Conservation (phyloP, 2,113 vertebrate species). For the Elephas maximus region DNA sequence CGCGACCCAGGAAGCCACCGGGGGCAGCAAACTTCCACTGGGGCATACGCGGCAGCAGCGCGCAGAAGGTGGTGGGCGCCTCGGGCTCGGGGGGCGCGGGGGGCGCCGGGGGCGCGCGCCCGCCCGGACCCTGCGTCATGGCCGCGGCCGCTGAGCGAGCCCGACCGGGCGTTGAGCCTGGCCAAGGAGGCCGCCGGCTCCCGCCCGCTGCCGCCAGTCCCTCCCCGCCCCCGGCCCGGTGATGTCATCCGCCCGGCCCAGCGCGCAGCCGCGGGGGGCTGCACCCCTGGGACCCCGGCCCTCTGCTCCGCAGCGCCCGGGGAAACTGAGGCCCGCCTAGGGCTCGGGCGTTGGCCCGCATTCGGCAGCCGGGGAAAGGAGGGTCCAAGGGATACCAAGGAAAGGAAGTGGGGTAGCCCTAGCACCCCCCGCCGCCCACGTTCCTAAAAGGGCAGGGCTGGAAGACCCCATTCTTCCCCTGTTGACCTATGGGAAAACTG, state of each 20-base stretch:
- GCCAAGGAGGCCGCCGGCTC: conserved; percentile 75
- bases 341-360: neutral
- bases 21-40: conserved; percentile 96
- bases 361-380: neutral
- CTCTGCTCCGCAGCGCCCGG: neutral
- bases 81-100: conserved; percentile 94
- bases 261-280: conserved; percentile 84
- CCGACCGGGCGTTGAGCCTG: conserved; percentile 89
- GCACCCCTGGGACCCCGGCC: conserved; percentile 77
- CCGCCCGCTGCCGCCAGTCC: conserved; percentile 55
- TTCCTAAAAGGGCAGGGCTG: neutral
- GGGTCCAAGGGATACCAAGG: no score
- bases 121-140: conserved; percentile 86
- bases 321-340: neutral
- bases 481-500: neutral
- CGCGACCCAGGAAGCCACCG: conserved; percentile 92
- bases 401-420: neutral
- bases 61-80: conserved; percentile 95
- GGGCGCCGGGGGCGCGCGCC: conserved; percentile 86
- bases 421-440: neutral
- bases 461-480: neutral
- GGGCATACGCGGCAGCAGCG: conserved; percentile 95
- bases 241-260: conserved; percentile 77
- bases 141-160: conserved; percentile 92
- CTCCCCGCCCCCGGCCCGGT: conserved; percentile 79